A percentile compares a stretch with the other conserved stretches of the same genome.
Conservation (phyloP, 2,888 invertebrate species). For the Spodoptera picta region DNA sequence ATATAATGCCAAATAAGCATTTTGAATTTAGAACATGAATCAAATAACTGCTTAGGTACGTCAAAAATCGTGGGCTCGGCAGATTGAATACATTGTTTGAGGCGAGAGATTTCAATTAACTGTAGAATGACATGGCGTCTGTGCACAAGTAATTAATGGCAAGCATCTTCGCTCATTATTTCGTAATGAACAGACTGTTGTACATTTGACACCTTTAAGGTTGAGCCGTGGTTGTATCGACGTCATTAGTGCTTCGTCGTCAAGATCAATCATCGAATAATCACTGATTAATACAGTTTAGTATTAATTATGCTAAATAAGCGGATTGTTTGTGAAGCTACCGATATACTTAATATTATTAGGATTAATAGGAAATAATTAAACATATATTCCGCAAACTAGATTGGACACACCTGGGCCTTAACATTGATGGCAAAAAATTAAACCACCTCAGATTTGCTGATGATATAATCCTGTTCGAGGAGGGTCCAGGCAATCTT, state of each 20-base stretch:
- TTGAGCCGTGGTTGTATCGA: constrained; percentile 31
- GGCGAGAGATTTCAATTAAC: constrained; percentile 74
- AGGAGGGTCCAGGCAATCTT: no score
- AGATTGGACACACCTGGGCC: no score
- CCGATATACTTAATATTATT: background rate
- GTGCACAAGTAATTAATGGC: constrained; percentile 74
- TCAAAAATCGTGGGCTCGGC: constrained; percentile 52
- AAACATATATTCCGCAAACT: no score
- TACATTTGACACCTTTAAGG: constrained; percentile 52
- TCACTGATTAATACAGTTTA: constrained; percentile 25
- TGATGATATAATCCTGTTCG: no score
- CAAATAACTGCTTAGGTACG: constrained; percentile 35
- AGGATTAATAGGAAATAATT: no score
- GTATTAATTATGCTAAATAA: constrained; percentile 4
- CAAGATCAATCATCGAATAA: constrained; percentile 32
- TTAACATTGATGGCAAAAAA: no score
- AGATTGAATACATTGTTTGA: constrained; percentile 54
- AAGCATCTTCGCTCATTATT: constrained; percentile 58
- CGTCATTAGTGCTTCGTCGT: constrained; percentile 34
- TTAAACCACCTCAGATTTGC: no score
- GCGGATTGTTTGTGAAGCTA: background rate
- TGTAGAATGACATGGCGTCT: constrained; percentile 71
- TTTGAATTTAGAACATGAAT: constrained; percentile 26
- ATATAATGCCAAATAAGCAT: constrained; percentile 31
- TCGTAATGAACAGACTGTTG: constrained; percentile 53